A percentile compares a stretch with the other conserved stretches of the same genome.
Conservation (phyloP, 2,888 invertebrate genomes). For the Candidula unifasciata region DNA sequence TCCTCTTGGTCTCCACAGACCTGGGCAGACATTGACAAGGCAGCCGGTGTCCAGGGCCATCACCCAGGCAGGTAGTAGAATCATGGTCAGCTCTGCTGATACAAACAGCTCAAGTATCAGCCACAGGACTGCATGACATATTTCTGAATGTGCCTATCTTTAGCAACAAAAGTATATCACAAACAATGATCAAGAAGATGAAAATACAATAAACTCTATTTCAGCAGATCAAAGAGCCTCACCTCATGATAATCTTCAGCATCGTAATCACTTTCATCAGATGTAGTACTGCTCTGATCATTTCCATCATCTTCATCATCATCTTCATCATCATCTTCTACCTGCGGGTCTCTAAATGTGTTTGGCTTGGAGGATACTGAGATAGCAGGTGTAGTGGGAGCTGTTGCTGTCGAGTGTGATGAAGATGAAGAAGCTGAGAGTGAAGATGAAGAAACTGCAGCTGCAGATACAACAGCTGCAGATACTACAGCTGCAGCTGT, state of each 20-base stretch:
- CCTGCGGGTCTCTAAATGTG: background rate
- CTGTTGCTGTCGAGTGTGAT: constrained; percentile 57
- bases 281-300: constrained; percentile 56
- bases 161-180: too few relatives aligned
- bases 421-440: constrained; percentile 29
- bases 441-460: constrained; percentile 45
- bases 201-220: background rate
- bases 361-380: constrained; percentile 39
- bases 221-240: background rate
- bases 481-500: constrained; percentile 17
- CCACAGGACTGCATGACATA: too few relatives aligned
- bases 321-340: constrained; percentile 41
- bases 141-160: too few relatives aligned
- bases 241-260: constrained; percentile 68
- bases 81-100: too few relatives aligned
- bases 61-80: too few relatives aligned
- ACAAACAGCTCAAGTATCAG: too few relatives aligned
- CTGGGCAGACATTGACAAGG: too few relatives aligned
- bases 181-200: background rate
- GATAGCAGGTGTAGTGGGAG: constrained; percentile 47
- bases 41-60: too few relatives aligned
- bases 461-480: background rate
- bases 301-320: constrained; percentile 37
- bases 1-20: too few relatives aligned
- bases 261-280: constrained; percentile 54